Evolutionary conservation across 2,888 invertebrate genomes (phyloP), one percentile per base, ranked within the genome.

Genomic region (Halictus ligatus): DNA sequence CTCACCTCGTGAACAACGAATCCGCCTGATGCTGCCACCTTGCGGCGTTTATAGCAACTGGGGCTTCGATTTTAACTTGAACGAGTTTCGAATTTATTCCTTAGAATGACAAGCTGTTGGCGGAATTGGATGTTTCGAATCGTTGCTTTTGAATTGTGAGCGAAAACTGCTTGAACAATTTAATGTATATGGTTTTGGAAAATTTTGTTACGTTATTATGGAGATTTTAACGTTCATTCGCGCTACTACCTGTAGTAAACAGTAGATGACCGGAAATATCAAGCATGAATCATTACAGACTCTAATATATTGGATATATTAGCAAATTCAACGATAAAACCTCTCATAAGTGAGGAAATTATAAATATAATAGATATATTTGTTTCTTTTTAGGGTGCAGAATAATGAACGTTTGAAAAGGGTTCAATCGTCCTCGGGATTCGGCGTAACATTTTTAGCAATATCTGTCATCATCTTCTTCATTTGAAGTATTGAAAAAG

Each of bases 1-100:
- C 50, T 35, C 25, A 71, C 18, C 60, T 35, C 25, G 54, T 13
- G 43, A 12, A 60, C 6, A 13, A 15, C 40, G 75, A 69, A 93
- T 92, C 95, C 94, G 90, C 92, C 93, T 92, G 92, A 83, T 94
- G 95, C 94, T 94, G 94, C 93, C 94, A 93, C 90, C 95, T 93
- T 75, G 73, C 76, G 92, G 82, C 54, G 21, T 58, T 15, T 5
- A 0, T 2, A 0, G n/a, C 40, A 85, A 81, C 69, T 40, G 25
- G 12, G 0, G 8, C 25, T 10, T 12, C 7, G 8, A n/a, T 50
- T 25, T 13, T 8, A 43, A 40, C 48, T 58, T 6, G 13, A 8
- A 21, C n/a, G 50, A 12, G 13, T 40, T 35, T 29, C 40, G 21
- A 10, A 29, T 7, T 60, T 60, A 12, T 4, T 29, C 60, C 15